Conservation (phyloP, 2,113 vertebrate genomes). For the Cervus canadensis region DNA sequence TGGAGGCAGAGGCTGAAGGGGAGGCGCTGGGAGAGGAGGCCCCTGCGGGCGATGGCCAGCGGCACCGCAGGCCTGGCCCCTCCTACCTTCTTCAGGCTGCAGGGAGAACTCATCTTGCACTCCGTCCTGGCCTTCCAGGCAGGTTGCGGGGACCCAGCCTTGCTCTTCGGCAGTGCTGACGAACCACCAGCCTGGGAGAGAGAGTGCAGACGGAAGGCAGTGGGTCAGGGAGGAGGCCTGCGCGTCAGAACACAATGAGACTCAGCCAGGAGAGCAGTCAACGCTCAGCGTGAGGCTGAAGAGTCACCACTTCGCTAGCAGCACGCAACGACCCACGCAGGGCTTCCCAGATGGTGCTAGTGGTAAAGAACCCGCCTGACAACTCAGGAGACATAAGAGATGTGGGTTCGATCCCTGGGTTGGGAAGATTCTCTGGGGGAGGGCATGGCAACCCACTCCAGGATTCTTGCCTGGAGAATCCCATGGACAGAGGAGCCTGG, state of each 20-base stretch:
- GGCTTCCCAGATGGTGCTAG: neutral
- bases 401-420: neutral
- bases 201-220: neutral
- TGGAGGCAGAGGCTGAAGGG: neutral
- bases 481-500: neutral
- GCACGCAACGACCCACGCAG: neutral
- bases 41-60: rapidly evolving
- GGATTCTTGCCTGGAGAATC: neutral
- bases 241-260: rapidly evolving
- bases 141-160: constrained; percentile 98
- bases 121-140: constrained; percentile 95
- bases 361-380: neutral
- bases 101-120: constrained; percentile 92
- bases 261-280: neutral
- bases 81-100: constrained; percentile 93
- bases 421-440: neutral
- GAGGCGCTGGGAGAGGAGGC: neutral
- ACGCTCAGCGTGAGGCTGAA: neutral
- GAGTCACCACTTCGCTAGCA: neutral
- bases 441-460: neutral
- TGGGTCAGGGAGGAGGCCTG: neutral
- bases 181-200: constrained; percentile 95
- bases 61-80: neutral
- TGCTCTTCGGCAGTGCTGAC: constrained; percentile 96
- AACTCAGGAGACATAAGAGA: neutral